Evolutionary conservation across 2,113 vertebrate genomes (phyloP).

Genomic region (Drymodes brunneopygia): DNA sequence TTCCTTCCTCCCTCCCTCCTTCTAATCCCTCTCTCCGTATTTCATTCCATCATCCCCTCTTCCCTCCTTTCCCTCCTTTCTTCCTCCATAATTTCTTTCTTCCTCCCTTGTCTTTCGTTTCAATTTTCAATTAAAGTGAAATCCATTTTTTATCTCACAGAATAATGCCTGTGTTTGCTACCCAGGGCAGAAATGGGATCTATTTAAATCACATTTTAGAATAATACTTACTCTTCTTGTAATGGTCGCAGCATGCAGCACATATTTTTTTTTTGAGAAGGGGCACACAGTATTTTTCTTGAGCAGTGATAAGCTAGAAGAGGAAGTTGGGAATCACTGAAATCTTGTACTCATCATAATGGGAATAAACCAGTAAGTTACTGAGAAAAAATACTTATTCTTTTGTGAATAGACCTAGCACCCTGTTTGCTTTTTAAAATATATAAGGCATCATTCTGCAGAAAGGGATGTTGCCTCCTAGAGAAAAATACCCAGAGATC

Average conservation of each 20-base stretch:
- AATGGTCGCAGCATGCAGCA: background rate
- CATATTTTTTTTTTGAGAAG: accelerated
- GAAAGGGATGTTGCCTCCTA: background rate
- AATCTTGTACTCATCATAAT: background rate
- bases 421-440: background rate
- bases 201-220: background rate
- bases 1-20: accelerated
- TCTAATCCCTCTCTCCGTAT: accelerated
- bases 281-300: background rate
- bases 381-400: background rate
- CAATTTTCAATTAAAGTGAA: background rate
- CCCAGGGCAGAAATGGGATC: background rate
- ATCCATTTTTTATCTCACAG: background rate
- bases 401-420: background rate
- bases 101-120: background rate
- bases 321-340: background rate
- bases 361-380: background rate
- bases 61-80: background rate
- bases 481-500: background rate
- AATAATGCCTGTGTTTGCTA: background rate
- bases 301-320: background rate
- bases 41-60: background rate
- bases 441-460: background rate
- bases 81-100: background rate
- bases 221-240: background rate